Evolutionary conservation across 2,888 invertebrate species (phyloP), one percentile per base, ranked within the genome.

Genomic region (Drosophila barbarae): DNA sequence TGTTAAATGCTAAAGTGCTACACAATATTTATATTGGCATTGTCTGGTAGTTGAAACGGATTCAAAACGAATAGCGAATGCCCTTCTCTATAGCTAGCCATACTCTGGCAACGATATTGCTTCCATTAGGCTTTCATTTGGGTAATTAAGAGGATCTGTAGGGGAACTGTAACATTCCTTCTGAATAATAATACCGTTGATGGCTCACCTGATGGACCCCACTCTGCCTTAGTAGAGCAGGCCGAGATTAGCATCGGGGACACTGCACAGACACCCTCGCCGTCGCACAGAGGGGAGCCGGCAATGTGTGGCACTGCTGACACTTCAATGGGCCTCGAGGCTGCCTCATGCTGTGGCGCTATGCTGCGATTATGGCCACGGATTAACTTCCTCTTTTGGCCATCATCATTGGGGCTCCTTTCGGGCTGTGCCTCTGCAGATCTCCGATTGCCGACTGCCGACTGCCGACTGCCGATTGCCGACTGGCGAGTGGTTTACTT

Each of bases 331-430:
- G 78, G 73, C 75, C 41, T 38, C 52, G 52, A 46, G 50, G 53
- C 59, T 73, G 80, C 84, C 77, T 75, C 87, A 86, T 86, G 86
- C 86, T 86, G 86, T 86, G 86, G 87, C 86, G 86, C 86, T 86
- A 82, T 84, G 76, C 72, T 66, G 74, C 73, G 78, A 81, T 84
- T 82, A 81, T 71, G 70, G 70, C 79, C 71, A 82, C 71, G 79
- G 82, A 82, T 79, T 81, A 84, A 80, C 84, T 79, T 80, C 84
- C 81, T 77, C 72, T 83, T 75, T 73, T 69, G 60, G 53, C 61
- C 63, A 36, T 52, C 38, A 23, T 46, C 67, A 53, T 52, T 36
- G 3, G 35, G 35, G 56, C 15, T 42, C 41, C 36, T 10, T 10
- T 18, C 7, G 41, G 23, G 30, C 5, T 10, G 18, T 18, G 35